Evolutionary conservation across 2,797 vertebrate species (phyloP).

Genomic region (Pipistrellus nathusii): DNA sequence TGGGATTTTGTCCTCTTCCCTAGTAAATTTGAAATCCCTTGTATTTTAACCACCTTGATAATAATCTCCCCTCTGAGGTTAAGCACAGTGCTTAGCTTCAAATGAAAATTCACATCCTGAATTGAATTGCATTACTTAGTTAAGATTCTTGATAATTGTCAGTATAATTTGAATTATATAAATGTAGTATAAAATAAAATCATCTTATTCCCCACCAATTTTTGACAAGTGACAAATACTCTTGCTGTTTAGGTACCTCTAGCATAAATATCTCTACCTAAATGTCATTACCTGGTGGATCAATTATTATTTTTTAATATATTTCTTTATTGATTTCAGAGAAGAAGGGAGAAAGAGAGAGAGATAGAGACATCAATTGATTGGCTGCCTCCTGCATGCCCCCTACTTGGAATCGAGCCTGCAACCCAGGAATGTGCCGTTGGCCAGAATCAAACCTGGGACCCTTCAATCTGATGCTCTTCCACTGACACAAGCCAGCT

Average conservation of each 20-base stretch:
- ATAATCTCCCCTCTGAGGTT: not conserved
- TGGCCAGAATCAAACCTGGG: too few relatives aligned
- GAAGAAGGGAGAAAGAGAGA: too few relatives aligned
- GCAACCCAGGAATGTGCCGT: too few relatives aligned
- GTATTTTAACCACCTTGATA: not conserved
- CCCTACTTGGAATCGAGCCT: too few relatives aligned
- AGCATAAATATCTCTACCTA: slow-evolving; percentile 22
- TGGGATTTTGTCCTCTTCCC: not conserved
- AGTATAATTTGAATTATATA: slow-evolving; percentile 17
- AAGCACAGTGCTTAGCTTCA: not conserved
- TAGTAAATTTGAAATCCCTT: not conserved
- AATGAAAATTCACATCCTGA: not conserved
- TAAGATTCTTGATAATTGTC: not conserved
- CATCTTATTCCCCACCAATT: not conserved
- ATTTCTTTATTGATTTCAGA: too few relatives aligned
- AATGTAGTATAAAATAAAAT: slow-evolving; percentile 38
- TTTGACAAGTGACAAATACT: not conserved
- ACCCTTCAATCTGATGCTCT: too few relatives aligned
- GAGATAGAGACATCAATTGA: too few relatives aligned
- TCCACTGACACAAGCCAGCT: too few relatives aligned
- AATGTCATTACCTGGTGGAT: not conserved
- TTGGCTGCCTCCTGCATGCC: too few relatives aligned
- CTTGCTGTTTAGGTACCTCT: not conserved
- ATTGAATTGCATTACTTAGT: not conserved
- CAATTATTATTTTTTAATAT: not conserved